phyloP scores from a whole-genome alignment of 2,797 vertebrate genomes.

The Myotis planiceps region DNA sequence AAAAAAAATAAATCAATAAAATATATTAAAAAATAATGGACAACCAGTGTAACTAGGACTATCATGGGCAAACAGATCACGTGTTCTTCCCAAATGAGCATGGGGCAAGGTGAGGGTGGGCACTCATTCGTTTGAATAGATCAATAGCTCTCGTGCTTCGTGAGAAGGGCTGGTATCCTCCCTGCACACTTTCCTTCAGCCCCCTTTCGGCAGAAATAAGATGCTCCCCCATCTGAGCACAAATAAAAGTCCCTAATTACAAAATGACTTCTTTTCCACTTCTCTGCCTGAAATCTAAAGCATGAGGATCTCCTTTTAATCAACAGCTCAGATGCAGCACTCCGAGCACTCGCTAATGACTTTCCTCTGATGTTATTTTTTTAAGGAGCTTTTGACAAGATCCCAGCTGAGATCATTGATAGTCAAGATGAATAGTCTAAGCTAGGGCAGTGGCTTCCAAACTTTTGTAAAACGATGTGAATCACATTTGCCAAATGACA shows the following conservation, averaged over 20 bases:
- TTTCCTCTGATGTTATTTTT: background rate
- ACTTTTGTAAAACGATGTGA: background rate
- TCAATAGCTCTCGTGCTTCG: background rate
- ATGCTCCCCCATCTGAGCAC: background rate
- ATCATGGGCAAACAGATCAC: background rate
- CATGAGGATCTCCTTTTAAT: background rate
- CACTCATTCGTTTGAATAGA: background rate
- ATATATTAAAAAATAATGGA: background rate
- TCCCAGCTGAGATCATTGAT: background rate
- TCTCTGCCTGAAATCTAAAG: background rate
- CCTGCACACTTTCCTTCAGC: background rate
- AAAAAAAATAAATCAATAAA: no score
- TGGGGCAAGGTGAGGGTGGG: background rate
- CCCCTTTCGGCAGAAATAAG: background rate
- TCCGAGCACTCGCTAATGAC: background rate
- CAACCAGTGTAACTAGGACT: background rate
- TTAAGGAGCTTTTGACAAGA: background rate
- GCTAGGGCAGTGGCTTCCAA: background rate
- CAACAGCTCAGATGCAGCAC: background rate
- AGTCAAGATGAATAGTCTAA: background rate
- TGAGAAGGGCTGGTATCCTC: background rate
- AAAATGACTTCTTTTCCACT: background rate
- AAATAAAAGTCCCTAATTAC: slow-evolving; percentile 30
- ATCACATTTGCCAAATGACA: background rate
- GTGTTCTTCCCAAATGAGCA: background rate